Evolutionary conservation across 1,140 invertebrate genomes (phyloP).

Genomic region (Anthonomus grandis): DNA sequence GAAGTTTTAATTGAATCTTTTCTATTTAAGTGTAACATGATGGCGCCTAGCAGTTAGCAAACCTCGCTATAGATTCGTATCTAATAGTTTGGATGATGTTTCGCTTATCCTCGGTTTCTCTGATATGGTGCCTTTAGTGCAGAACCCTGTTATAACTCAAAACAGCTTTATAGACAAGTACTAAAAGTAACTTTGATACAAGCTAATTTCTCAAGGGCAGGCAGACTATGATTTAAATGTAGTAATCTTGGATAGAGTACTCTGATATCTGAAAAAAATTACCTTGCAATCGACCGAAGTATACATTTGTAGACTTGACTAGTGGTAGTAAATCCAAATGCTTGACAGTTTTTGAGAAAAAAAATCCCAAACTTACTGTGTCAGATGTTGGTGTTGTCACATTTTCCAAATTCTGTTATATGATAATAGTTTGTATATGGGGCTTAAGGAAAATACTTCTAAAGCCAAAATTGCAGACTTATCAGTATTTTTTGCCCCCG

Average conservation of each 20-base stretch:
- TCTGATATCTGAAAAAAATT: conserved; percentile 42
- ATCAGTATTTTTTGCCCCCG: conserved; percentile 56
- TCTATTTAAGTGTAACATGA: conserved; percentile 57
- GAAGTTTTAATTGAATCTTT: conserved; percentile 63
- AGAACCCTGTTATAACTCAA: conserved; percentile 31
- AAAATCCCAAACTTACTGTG: conserved; percentile 50
- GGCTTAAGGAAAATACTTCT: conserved; percentile 55
- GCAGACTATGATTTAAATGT: conserved; percentile 45
- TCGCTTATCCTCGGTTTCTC: conserved; percentile 53
- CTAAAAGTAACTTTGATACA: conserved; percentile 39
- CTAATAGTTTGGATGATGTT: conserved; percentile 48
- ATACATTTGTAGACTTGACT: conserved; percentile 44
- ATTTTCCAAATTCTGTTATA: conserved; percentile 53
- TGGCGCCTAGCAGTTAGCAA: conserved; percentile 51
- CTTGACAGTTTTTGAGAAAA: conserved; percentile 53
- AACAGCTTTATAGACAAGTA: conserved; percentile 24
- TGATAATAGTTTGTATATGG: conserved; percentile 54
- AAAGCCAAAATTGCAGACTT: conserved; percentile 51
- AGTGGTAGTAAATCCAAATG: conserved; percentile 53
- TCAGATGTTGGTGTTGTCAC: conserved; percentile 54
- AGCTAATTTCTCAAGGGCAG: conserved; percentile 41
- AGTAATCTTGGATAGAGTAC: conserved; percentile 43
- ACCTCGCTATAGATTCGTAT: conserved; percentile 48
- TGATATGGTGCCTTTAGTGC: conserved; percentile 49
- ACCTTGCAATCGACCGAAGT: conserved; percentile 42